Conservation (phyloP, 2,113 vertebrate genomes). For the Nannospalax galili region DNA sequence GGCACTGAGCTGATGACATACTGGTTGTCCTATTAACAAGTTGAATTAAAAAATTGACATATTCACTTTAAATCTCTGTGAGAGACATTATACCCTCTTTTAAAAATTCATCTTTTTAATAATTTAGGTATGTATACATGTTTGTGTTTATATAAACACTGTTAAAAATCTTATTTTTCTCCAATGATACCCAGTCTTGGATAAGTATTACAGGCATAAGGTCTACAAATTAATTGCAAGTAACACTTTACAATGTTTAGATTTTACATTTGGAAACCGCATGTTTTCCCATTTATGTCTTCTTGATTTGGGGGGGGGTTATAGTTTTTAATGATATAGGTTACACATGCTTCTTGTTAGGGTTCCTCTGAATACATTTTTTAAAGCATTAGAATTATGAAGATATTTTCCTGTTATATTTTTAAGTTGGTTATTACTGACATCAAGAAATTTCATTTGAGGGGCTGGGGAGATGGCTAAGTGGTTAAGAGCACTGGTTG, state of each 20-base stretch:
- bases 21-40: background rate
- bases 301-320: background rate
- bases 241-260: conserved; percentile 2
- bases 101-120: background rate
- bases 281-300: conserved; percentile 1
- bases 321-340: background rate
- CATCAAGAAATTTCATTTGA: conserved; percentile 51
- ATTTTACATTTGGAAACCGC: conserved; percentile 1
- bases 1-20: background rate
- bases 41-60: conserved; percentile 39
- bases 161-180: conserved; percentile 6
- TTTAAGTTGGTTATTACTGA: conserved; percentile 11
- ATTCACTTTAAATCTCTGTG: background rate
- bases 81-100: background rate
- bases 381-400: background rate
- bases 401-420: conserved; percentile 12
- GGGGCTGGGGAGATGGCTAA: too few relatives aligned
- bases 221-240: conserved; percentile 14
- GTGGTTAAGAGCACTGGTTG: too few relatives aligned
- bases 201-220: background rate
- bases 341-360: conserved; percentile 27
- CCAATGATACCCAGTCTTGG: background rate
- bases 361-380: background rate
- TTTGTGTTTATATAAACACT: conserved; percentile 36
- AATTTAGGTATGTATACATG: background rate